A percentile compares a stretch with the other conserved stretches of the same genome.
These are phyloP conservation scores for Isurus oxyrinchus DNA, from an alignment of 2,113 vertebrate genomes.

Conservation along the genomic window DNA sequence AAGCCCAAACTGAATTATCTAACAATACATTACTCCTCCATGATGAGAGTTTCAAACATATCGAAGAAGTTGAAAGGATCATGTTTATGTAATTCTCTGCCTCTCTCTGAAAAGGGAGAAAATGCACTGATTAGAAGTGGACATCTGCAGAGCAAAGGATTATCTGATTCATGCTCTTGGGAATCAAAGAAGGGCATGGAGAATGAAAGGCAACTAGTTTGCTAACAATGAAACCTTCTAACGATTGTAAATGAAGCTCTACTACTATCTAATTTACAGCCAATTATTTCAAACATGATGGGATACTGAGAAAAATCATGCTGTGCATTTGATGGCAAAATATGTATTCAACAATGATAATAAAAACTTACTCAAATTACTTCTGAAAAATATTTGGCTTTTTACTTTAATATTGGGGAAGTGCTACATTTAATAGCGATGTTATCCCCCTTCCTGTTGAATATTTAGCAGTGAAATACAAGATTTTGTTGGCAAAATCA, in stretches of 20 bases:
- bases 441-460: neutral
- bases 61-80: neutral
- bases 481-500: neutral
- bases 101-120: neutral
- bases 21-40: neutral
- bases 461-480: neutral
- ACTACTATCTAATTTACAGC: neutral
- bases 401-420: neutral
- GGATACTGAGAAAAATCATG: neutral
- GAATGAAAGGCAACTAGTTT: neutral
- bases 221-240: neutral
- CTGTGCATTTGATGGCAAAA: neutral
- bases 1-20: neutral
- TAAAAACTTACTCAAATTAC: neutral
- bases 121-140: neutral
- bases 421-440: neutral
- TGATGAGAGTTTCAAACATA: neutral
- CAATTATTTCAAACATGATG: neutral
- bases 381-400: neutral
- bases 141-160: neutral
- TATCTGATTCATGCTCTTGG: neutral
- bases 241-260: neutral
- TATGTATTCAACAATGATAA: neutral
- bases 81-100: neutral
- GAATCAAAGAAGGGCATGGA: neutral